A percentile compares a stretch with the other conserved stretches of the same genome.
Conservation (phyloP, 2,888 invertebrate genomes). For the Tipula confusa region DNA sequence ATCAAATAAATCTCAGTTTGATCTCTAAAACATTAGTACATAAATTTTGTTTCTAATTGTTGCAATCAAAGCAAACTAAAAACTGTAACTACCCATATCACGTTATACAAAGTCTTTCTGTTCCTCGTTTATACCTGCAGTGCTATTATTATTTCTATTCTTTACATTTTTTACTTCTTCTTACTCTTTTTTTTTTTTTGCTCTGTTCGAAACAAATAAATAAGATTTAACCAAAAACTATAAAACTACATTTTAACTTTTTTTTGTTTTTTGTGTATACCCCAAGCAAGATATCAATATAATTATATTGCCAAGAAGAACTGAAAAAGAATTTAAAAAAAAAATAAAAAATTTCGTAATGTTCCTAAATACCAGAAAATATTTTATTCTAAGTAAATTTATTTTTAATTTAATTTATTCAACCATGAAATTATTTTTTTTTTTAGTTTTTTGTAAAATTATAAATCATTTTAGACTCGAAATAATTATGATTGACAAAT, state of each 20-base stretch:
- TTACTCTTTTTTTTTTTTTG: background rate
- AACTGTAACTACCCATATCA: too few relatives aligned
- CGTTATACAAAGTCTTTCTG: background rate
- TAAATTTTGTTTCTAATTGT: too few relatives aligned
- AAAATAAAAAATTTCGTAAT: background rate
- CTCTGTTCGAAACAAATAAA: background rate
- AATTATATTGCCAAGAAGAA: background rate
- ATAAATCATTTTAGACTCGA: background rate
- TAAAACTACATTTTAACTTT: background rate
- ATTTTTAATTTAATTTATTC: slow-evolving; percentile 3
- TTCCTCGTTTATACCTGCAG: background rate
- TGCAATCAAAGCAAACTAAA: too few relatives aligned
- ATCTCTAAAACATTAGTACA: too few relatives aligned
- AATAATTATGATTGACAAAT: slow-evolving; percentile 25
- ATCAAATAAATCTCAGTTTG: too few relatives aligned
- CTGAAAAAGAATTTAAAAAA: background rate
- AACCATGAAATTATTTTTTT: background rate
- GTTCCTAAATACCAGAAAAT: background rate
- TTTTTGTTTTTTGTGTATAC: background rate
- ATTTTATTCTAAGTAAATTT: background rate
- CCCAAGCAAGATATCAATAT: background rate
- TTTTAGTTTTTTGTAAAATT: background rate
- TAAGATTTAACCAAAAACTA: slow-evolving; percentile 6
- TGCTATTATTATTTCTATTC: background rate
- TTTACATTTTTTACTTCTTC: background rate